phyloP scores from a whole-genome alignment of 2,797 vertebrate genomes.

The Nothura maculosa region DNA sequence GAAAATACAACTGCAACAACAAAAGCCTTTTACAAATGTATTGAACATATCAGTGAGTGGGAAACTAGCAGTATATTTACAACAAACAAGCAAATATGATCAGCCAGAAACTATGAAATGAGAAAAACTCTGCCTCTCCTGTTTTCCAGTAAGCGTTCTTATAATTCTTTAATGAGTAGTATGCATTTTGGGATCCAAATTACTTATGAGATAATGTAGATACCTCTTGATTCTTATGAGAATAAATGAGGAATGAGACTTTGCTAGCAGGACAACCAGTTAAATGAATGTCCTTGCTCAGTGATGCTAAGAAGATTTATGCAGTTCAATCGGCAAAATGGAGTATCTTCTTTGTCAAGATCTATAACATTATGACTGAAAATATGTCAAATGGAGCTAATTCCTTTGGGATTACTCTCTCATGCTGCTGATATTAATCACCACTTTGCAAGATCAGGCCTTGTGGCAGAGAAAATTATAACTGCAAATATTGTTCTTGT shows the following conservation, averaged over 20 bases:
- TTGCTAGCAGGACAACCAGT: neutral
- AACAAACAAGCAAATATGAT: neutral
- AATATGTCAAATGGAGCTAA: neutral
- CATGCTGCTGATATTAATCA: neutral
- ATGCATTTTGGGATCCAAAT: slow-evolving; percentile 12
- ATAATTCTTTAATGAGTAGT: slow-evolving; percentile 16
- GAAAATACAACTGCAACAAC: neutral
- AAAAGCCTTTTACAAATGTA: slow-evolving; percentile 18
- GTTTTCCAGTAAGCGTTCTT: slow-evolving; percentile 18
- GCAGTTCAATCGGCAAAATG: neutral
- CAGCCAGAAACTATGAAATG: slow-evolving; percentile 32
- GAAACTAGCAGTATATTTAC: neutral
- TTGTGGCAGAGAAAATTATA: neutral
- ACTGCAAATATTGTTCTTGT: neutral
- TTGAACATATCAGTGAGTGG: slow-evolving; percentile 34
- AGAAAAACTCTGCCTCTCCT: neutral
- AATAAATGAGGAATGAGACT: neutral
- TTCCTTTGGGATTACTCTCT: neutral
- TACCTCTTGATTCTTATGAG: neutral
- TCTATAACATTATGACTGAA: neutral
- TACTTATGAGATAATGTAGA: neutral
- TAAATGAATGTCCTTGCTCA: neutral
- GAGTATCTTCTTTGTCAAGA: neutral
- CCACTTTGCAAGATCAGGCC: neutral
- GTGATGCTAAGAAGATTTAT: neutral